Evolutionary conservation across 1,140 invertebrate genomes (phyloP).

Genomic region (Cydia splendana): DNA sequence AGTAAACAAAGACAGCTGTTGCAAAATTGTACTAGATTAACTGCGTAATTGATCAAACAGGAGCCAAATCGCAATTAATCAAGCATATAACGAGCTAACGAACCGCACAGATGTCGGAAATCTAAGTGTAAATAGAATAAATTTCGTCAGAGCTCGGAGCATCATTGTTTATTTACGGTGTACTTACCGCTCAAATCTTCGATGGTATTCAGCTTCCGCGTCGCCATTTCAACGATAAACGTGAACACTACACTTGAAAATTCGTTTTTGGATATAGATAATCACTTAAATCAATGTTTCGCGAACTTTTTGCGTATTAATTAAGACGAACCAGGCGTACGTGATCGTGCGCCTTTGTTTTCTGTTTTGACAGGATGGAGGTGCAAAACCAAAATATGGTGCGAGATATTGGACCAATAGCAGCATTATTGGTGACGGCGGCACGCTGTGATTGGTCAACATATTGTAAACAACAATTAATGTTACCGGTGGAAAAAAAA

Average conservation of each 20-base stretch:
- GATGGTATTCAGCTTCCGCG: conserved; percentile 71
- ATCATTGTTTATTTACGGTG: conserved; percentile 65
- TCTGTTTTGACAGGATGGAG: conserved; percentile 60
- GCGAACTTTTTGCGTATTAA: conserved; percentile 36
- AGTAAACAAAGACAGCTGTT: conserved; percentile 57
- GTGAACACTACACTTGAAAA: conserved; percentile 45
- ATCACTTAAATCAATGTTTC: conserved; percentile 39
- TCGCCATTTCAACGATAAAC: conserved; percentile 57
- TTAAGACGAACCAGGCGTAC: conserved; percentile 20
- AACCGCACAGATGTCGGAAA: conserved; percentile 12
- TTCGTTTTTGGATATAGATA: conserved; percentile 32
- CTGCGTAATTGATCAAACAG: conserved; percentile 53
- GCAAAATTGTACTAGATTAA: conserved; percentile 41
- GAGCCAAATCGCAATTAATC: neutral
- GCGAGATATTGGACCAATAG: conserved; percentile 42
- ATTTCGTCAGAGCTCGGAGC: conserved; percentile 47
- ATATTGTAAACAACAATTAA: conserved; percentile 50
- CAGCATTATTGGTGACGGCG: conserved; percentile 32
- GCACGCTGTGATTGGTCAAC: conserved; percentile 47
- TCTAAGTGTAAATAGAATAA: conserved; percentile 45
- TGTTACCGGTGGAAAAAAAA: conserved; percentile 43
- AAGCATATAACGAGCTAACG: conserved; percentile 1
- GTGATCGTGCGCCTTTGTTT: conserved; percentile 58
- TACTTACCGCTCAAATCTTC: conserved; percentile 74
- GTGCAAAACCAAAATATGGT: conserved; percentile 41